Percentiles rank a stretch among this genome's conserved stretches.
Evolutionary conservation across 2,113 vertebrate species (phyloP).

Genomic region (Myodes glareolus): DNA sequence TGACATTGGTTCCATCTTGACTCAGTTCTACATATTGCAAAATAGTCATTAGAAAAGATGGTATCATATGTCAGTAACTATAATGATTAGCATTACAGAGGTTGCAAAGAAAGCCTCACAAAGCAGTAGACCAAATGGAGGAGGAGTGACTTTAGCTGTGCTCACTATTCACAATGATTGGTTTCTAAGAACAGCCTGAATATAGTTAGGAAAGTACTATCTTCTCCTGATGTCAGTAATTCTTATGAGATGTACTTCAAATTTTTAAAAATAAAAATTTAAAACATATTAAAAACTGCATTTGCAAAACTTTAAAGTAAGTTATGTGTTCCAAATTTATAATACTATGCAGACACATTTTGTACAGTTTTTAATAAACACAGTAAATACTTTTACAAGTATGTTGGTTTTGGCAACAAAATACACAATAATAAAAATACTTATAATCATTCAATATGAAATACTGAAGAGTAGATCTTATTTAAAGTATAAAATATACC

Average conservation of each 20-base stretch:
- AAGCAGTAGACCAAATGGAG: neutral
- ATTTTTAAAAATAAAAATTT: conserved; percentile 11
- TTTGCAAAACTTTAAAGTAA: conserved; percentile 41
- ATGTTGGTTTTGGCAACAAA: conserved; percentile 51
- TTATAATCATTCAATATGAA: conserved; percentile 50
- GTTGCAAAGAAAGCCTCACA: neutral
- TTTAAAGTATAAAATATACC: neutral
- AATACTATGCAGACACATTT: conserved; percentile 24
- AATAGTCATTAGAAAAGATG: conserved; percentile 34
- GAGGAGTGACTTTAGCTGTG: neutral
- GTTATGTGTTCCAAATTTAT: conserved; percentile 16
- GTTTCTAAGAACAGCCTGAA: neutral
- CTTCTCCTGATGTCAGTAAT: neutral
- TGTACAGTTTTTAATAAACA: conserved; percentile 25
- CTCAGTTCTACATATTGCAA: neutral
- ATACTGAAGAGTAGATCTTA: neutral
- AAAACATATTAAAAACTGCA: conserved; percentile 28
- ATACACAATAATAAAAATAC: conserved; percentile 65
- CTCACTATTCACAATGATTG: conserved; percentile 3
- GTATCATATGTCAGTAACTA: neutral
- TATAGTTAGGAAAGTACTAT: conserved; percentile 6
- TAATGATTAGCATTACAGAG: neutral
- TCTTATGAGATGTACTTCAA: neutral
- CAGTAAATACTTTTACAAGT: conserved; percentile 56
- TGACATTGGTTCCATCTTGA: neutral